A percentile compares a stretch with the other conserved stretches of the same genome.
These are phyloP conservation scores for Amblyopsis hoosieri DNA, from an alignment of 2,797 vertebrate species.

Conservation along the genomic window DNA sequence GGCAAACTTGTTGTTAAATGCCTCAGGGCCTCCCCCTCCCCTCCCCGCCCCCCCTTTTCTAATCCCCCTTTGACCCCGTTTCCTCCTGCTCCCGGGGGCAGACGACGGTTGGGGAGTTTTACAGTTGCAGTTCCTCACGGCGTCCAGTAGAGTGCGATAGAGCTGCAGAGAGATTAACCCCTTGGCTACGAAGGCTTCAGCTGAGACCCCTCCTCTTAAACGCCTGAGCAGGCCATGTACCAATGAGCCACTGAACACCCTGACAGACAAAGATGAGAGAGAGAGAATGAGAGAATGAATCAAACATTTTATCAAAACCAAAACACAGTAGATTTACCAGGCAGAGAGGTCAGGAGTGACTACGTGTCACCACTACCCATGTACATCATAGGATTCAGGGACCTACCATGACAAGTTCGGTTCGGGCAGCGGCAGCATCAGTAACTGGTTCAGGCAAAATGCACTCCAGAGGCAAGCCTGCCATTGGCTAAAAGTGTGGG, in stretches of 20 bases:
- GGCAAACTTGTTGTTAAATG: conserved; percentile 73
- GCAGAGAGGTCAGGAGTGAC: not conserved
- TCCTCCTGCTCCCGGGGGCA: conserved; percentile 20
- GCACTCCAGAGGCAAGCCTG: conserved; percentile 90
- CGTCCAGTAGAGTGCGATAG: conserved; percentile 63
- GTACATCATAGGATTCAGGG: not conserved
- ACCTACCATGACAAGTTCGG: conserved; percentile 84
- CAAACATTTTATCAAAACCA: not conserved
- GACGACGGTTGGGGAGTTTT: conserved; percentile 33
- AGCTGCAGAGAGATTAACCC: conserved; percentile 53
- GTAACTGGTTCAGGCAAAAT: conserved; percentile 88
- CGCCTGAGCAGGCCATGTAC: conserved; percentile 67
- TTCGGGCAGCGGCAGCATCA: conserved; percentile 82
- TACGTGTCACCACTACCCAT: not conserved
- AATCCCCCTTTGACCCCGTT: conserved; percentile 12
- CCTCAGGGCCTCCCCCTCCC: conserved; percentile 28
- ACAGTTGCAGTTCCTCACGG: conserved; percentile 48
- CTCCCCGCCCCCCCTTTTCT: conserved; percentile 27
- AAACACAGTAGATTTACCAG: not conserved
- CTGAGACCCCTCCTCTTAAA: conserved; percentile 58
- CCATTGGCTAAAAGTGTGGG: conserved; percentile 93
- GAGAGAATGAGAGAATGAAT: not conserved
- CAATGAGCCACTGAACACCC: conserved; percentile 79
- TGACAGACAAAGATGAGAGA: conserved; percentile 31
- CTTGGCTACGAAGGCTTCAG: conserved; percentile 54